Percentiles rank a stretch among this genome's conserved stretches.
Conservation (phyloP, 1,140 invertebrate genomes). For the Apis laboriosa region DNA sequence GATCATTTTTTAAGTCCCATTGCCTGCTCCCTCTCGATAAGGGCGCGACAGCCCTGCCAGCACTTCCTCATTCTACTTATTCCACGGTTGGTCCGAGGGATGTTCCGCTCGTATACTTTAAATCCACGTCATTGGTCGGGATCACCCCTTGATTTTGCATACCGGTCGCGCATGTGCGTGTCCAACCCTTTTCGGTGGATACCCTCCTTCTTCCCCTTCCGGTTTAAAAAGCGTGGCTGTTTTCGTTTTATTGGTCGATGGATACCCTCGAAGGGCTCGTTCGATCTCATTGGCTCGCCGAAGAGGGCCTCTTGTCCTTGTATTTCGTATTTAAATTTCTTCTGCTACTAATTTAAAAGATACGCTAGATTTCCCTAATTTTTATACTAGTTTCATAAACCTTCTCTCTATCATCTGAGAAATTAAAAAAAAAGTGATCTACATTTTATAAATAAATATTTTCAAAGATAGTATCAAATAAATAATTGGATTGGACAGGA, state of each 20-base stretch:
- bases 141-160: constrained; percentile 65
- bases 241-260: constrained; percentile 10
- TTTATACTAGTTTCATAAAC: too few species aligned
- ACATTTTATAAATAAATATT: too few species aligned
- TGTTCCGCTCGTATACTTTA: constrained; percentile 66
- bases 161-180: constrained; percentile 68
- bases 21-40: constrained; percentile 73
- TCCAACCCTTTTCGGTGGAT: constrained; percentile 49
- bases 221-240: constrained; percentile 15
- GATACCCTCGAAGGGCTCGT: not conserved
- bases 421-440: too few species aligned
- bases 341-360: too few species aligned
- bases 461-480: not conserved
- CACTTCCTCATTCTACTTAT: constrained; percentile 39
- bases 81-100: constrained; percentile 51
- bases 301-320: not conserved
- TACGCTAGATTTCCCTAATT: too few species aligned
- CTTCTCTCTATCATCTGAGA: too few species aligned
- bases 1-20: constrained; percentile 77
- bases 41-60: constrained; percentile 41
- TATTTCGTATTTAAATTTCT: not conserved
- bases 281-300: not conserved
- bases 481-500: not conserved
- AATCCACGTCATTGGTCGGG: constrained; percentile 70
- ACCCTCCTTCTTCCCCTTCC: not conserved